These are phyloP conservation scores for Lerema accius DNA, from an alignment of 1,140 invertebrate genomes.

Conservation along the genomic window DNA sequence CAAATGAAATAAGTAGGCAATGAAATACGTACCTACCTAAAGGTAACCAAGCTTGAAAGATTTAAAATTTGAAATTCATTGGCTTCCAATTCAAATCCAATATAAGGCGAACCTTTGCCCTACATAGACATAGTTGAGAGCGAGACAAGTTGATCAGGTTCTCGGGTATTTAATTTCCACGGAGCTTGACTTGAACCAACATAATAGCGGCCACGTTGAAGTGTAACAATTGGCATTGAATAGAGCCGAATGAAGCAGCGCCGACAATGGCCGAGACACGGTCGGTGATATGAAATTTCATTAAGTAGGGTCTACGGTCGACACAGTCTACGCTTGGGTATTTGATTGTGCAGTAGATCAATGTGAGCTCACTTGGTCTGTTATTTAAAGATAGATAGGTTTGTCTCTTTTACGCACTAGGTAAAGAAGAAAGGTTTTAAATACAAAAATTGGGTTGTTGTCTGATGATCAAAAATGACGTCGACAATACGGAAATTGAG, in stretches of 20 bases:
- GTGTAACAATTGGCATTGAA: constrained; percentile 52
- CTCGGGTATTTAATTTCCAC: constrained; percentile 76
- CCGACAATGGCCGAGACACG: constrained; percentile 55
- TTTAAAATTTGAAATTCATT: constrained; percentile 24
- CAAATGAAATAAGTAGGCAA: too few species aligned
- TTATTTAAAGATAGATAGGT: too few species aligned
- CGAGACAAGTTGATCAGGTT: constrained; percentile 45
- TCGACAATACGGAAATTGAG: too few species aligned
- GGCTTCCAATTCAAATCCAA: neutral
- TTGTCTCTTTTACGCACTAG: too few species aligned
- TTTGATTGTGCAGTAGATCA: too few species aligned
- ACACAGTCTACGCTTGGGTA: neutral
- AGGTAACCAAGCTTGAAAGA: too few species aligned
- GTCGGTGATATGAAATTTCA: constrained; percentile 76
- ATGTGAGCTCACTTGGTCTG: too few species aligned
- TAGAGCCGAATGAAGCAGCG: constrained; percentile 41
- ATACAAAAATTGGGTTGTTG: too few species aligned
- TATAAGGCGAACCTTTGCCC: neutral
- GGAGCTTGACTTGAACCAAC: constrained; percentile 48
- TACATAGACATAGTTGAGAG: constrained; percentile 33
- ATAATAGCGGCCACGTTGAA: constrained; percentile 50
- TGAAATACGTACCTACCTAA: too few species aligned
- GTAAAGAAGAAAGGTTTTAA: too few species aligned
- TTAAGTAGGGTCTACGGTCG: constrained; percentile 60
- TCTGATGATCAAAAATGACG: too few species aligned